phyloP scores from a whole-genome alignment of 2,888 invertebrate genomes.

The Theretra japonica region DNA sequence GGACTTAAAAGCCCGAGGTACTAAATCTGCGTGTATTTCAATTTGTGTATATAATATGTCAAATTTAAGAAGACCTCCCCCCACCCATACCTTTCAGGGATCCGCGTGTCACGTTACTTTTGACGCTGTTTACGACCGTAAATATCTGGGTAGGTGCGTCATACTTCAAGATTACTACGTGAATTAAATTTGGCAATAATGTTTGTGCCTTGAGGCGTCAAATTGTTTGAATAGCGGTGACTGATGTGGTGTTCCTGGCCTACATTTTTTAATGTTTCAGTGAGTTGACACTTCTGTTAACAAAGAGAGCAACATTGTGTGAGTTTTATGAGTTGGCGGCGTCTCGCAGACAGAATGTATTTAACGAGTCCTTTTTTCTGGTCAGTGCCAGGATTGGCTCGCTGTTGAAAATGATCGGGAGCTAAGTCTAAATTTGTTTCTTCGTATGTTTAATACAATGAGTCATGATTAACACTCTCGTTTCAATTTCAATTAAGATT shows the following conservation, averaged over 20 bases:
- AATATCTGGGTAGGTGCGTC: constrained; percentile 24
- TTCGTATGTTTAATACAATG: too few relatives aligned
- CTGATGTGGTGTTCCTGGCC: constrained; percentile 43
- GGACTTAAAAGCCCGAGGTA: background rate
- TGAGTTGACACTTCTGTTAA: constrained; percentile 33
- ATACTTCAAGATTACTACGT: constrained; percentile 25
- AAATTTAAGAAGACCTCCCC: constrained; percentile 16
- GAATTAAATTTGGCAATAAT: constrained; percentile 29
- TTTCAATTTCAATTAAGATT: too few relatives aligned
- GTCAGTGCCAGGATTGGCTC: background rate
- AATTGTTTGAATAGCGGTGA: constrained; percentile 49
- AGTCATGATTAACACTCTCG: too few relatives aligned
- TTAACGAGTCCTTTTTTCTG: background rate
- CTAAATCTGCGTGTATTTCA: background rate
- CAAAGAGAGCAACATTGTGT: constrained; percentile 21
- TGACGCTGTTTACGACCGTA: constrained; percentile 22
- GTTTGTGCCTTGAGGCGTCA: constrained; percentile 44
- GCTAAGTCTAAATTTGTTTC: too few relatives aligned
- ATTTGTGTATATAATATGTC: background rate
- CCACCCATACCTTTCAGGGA: background rate
- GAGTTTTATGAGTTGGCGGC: background rate
- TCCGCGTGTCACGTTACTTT: background rate
- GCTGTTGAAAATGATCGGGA: too few relatives aligned
- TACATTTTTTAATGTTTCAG: constrained; percentile 38
- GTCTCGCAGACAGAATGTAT: constrained; percentile 1